Conservation (phyloP, 1,140 invertebrate species). For the Polypedilum pembai region DNA sequence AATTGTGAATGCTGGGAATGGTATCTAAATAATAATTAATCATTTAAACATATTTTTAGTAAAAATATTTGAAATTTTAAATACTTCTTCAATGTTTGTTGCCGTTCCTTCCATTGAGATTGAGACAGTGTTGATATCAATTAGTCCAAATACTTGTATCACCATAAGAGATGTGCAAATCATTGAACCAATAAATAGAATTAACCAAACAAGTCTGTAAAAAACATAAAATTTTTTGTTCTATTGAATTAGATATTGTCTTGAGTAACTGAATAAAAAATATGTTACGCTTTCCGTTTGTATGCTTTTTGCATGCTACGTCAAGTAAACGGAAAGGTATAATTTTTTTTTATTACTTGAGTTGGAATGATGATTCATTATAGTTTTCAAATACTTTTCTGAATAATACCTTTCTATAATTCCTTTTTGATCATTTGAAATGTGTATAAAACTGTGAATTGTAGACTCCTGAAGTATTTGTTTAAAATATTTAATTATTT, state of each 20-base stretch:
- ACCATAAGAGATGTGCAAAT: neutral
- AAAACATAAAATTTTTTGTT: too few relatives aligned
- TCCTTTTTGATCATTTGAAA: neutral
- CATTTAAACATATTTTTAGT: neutral
- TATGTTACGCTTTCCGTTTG: too few relatives aligned
- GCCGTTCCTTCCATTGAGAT: neutral
- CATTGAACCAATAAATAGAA: neutral
- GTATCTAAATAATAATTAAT: neutral
- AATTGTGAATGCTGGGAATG: neutral
- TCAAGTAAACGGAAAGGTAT: too few relatives aligned
- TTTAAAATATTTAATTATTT: neutral
- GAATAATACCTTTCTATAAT: neutral
- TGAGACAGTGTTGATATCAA: neutral
- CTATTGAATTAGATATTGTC: too few relatives aligned
- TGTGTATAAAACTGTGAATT: neutral
- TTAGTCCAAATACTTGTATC: neutral
- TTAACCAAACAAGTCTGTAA: neutral
- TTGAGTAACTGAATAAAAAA: too few relatives aligned
- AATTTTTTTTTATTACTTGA: too few relatives aligned
- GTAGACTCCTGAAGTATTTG: neutral
- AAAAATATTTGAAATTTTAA: neutral
- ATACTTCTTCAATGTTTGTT: neutral
- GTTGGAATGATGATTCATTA: too few relatives aligned
- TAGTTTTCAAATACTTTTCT: too few relatives aligned
- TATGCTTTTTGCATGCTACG: too few relatives aligned